Evolutionary conservation across 2,888 invertebrate species (phyloP), one percentile per base, ranked within the genome.

Genomic region (Melanostoma scalare): DNA sequence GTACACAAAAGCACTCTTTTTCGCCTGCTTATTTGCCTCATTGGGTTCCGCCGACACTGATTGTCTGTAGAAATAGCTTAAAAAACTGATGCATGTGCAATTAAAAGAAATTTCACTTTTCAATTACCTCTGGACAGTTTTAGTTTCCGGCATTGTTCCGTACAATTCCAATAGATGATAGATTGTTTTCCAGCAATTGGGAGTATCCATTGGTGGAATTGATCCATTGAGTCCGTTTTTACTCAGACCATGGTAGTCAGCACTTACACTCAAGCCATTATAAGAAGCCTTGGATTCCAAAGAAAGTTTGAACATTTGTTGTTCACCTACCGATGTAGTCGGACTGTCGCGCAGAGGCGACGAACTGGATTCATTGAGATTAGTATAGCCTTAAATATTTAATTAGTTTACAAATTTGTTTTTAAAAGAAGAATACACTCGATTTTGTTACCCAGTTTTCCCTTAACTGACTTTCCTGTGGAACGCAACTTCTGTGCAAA

Each of bases 131-230:
- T 91, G 90, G 53, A 98, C 96, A 0, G 97, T 98, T 91, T 98
- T 98, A 0, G 97, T 96, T 89, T 98, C 98, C 0, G 98, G 98
- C 94, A 97, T 96, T 60, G 96, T 97, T 4, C 98, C 97, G 89
- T 99, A 99, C 65, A 98, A 91, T 89, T 98, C 97, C 71, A 99
- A 92, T 81, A 99, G 93, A 90, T 97, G 95, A 90, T 97, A 98
- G 86, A 99, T 95, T 0, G 97, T 98, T 89, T 96, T 95, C 98
- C 98, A 99, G 89, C 98, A 98, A 87, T 96, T 94, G 8, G 97
- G 97, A 3, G 90, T 90, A 63, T 90, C 90, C 72, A 89, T 48
- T 2, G 89, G 89, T 0, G 88, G 88, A 58, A 88, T 75, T 4
- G 87, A 61, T 2, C 87, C 86, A 76, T 87, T 88, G 36, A 88